phyloP scores from a whole-genome alignment of 2,797 vertebrate species.

The Ispidina picta region DNA sequence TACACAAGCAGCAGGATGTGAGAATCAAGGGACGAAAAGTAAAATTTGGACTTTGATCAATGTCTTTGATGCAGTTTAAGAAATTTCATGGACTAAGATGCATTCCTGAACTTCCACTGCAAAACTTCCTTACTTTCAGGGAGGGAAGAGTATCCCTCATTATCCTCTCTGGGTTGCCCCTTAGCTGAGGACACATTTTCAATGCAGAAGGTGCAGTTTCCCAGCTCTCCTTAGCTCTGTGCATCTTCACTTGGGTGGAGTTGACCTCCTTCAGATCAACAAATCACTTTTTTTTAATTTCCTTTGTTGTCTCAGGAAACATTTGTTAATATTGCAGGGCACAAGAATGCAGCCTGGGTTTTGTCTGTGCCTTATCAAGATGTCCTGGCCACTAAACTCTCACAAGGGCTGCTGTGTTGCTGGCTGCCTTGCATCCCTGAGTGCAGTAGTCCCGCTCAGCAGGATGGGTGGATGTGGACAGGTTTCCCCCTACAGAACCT shows the following conservation, averaged over 20 bases:
- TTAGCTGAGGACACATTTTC: not conserved
- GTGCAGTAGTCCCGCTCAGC: not conserved
- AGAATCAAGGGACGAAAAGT: not conserved
- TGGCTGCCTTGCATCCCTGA: not conserved
- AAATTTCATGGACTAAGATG: not conserved
- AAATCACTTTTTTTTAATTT: not conserved
- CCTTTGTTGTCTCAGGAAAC: not conserved
- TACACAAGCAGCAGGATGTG: not conserved
- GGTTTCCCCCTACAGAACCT: not conserved
- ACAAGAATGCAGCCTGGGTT: conserved; percentile 7
- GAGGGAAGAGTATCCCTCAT: not conserved
- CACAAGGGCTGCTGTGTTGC: not conserved
- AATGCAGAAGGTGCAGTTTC: not conserved
- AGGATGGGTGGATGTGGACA: not conserved
- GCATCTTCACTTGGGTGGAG: not conserved
- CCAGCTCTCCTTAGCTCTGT: not conserved
- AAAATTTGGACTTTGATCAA: not conserved
- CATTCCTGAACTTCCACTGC: not conserved
- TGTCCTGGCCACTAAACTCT: not conserved
- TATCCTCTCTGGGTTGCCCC: not conserved
- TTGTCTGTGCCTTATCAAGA: not conserved
- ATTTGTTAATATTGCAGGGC: not conserved
- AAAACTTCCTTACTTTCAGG: not conserved
- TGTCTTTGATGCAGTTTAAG: not conserved
- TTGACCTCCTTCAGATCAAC: not conserved